Evolutionary conservation across 2,113 vertebrate genomes (phyloP).

Genomic region (Vulpes lagopus): DNA sequence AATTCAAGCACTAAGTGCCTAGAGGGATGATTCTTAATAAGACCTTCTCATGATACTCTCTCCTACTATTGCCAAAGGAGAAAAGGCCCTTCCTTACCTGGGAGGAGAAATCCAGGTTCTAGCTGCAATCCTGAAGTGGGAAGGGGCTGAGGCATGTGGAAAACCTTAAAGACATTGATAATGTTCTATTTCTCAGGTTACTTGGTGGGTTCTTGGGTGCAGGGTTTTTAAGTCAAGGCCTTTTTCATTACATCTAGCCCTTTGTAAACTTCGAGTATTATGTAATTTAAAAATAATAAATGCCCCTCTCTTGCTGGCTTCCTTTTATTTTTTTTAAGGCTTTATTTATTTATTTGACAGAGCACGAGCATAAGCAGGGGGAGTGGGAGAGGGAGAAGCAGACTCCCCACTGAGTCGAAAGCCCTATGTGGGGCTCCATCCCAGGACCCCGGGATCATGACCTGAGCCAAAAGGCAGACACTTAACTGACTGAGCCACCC

Average conservation of each 20-base stretch:
- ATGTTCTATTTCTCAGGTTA: neutral
- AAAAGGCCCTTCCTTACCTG: neutral
- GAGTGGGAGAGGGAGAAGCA: neutral
- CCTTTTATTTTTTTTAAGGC: neutral
- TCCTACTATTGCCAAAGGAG: neutral
- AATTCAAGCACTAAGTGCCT: neutral
- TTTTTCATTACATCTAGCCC: neutral
- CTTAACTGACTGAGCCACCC: neutral
- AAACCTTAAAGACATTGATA: neutral
- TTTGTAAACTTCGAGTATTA: neutral
- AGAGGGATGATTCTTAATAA: neutral
- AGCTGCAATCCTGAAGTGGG: neutral
- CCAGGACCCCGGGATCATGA: neutral
- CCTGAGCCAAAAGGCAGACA: neutral
- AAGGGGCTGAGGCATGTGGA: fast-evolving
- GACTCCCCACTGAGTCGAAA: neutral
- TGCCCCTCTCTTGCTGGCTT: neutral
- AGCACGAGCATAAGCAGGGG: neutral
- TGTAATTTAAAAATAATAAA: neutral
- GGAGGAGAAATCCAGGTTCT: neutral
- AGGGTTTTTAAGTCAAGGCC: neutral
- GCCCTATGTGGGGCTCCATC: neutral
- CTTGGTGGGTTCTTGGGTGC: neutral
- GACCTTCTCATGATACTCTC: neutral
- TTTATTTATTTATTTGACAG: neutral